These are phyloP conservation scores for Mimumesa dahlbomi DNA, from an alignment of 2,888 invertebrate species.

Conservation along the genomic window DNA sequence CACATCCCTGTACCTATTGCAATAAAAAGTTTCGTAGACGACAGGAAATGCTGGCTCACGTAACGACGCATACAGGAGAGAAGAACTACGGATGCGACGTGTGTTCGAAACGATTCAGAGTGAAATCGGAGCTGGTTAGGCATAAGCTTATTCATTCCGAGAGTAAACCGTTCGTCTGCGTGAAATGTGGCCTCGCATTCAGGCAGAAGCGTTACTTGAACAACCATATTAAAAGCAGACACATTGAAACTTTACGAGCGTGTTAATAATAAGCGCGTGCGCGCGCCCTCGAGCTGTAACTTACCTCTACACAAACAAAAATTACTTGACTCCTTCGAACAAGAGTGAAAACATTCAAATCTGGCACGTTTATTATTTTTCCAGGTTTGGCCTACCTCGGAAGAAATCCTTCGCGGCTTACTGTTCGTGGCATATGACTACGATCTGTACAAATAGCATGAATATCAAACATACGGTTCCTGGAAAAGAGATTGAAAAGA, in stretches of 20 bases:
- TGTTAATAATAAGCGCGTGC: no score
- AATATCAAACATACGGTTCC: constrained; percentile 17
- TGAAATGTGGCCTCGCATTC: constrained; percentile 80
- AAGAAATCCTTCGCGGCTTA: constrained; percentile 50
- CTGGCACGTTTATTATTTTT: constrained; percentile 68
- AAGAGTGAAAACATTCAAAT: constrained; percentile 32
- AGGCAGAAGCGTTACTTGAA: constrained; percentile 82
- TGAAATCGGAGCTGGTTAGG: constrained; percentile 83
- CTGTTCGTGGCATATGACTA: constrained; percentile 33
- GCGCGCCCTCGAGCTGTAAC: constrained; percentile 7
- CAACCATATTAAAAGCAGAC: constrained; percentile 81
- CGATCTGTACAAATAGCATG: constrained; percentile 27
- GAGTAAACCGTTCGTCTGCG: constrained; percentile 81
- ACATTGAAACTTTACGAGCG: constrained; percentile 64
- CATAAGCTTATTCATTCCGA: constrained; percentile 82
- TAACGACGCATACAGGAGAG: constrained; percentile 82
- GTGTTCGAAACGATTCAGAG: constrained; percentile 82
- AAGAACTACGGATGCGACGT: constrained; percentile 81
- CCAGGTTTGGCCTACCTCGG: constrained; percentile 62
- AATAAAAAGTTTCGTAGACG: constrained; percentile 82
- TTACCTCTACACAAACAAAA: constrained; percentile 20
- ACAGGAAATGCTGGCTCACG: constrained; percentile 82
- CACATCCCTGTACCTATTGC: constrained; percentile 81
- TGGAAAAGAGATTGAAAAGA: neutral
- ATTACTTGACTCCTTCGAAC: constrained; percentile 8